A percentile compares a stretch with the other conserved stretches of the same genome.
These are phyloP conservation scores for Suillia variegata DNA, from an alignment of 2,888 invertebrate species.

Conservation along the genomic window DNA sequence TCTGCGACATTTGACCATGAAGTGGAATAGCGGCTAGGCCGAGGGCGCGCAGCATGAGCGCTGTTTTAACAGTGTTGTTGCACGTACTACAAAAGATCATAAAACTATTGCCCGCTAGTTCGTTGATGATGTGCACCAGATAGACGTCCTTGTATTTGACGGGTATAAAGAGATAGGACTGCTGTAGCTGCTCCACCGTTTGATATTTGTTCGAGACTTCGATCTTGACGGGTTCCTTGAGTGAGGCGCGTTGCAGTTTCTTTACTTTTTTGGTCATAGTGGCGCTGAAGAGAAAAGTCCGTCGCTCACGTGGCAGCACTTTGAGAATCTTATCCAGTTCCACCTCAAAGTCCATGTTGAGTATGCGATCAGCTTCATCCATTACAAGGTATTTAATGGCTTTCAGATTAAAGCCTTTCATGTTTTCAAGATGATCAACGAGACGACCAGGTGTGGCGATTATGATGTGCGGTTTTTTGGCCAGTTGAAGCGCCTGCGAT, in stretches of 20 bases:
- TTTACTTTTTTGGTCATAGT: conserved; percentile 99
- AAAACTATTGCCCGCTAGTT: conserved; percentile 92
- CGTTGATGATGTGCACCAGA: conserved; percentile 92
- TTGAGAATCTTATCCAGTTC: conserved; percentile 96
- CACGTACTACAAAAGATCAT: conserved; percentile 98
- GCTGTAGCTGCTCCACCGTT: conserved; percentile 95
- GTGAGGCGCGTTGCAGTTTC: conserved; percentile 93
- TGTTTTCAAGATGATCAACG: conserved; percentile 96
- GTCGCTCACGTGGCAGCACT: conserved; percentile 84
- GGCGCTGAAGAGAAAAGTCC: conserved; percentile 95
- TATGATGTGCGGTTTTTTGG: conserved; percentile 96
- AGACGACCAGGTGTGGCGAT: conserved; percentile 96
- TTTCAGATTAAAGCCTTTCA: conserved; percentile 93
- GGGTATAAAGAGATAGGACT: conserved; percentile 94
- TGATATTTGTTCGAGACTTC: conserved; percentile 97
- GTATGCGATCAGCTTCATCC: conserved; percentile 98
- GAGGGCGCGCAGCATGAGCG: conserved; percentile 85
- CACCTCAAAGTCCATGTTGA: conserved; percentile 99
- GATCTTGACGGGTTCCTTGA: conserved; percentile 93
- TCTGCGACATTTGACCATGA: conserved; percentile 99
- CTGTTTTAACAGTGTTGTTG: conserved; percentile 86
- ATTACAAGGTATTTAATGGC: conserved; percentile 91
- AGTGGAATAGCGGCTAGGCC: conserved; percentile 94
- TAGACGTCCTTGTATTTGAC: conserved; percentile 97
- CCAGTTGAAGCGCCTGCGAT: conserved; percentile 85